Conservation (phyloP, 1,140 invertebrate species). For the Nixonia krombeini region DNA sequence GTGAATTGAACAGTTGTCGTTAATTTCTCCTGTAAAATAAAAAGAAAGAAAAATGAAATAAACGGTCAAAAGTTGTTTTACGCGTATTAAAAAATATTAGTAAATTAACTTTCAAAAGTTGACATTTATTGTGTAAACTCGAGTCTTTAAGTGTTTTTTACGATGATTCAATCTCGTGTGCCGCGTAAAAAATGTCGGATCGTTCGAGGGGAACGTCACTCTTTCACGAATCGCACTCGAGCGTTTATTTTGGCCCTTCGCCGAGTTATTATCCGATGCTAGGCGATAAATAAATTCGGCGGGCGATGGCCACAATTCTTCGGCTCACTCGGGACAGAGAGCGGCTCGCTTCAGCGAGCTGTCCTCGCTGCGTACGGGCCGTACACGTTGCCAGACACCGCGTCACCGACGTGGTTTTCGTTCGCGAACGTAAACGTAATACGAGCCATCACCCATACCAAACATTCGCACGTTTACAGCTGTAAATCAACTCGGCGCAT, state of each 20-base stretch:
- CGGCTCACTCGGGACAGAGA: constrained; percentile 34
- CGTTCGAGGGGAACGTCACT: constrained; percentile 30
- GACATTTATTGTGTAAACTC: too few relatives aligned
- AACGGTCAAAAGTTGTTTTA: too few relatives aligned
- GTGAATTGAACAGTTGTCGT: too few relatives aligned
- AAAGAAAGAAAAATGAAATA: too few relatives aligned
- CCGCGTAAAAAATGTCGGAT: background rate
- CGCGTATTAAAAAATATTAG: too few relatives aligned
- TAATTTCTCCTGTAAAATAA: too few relatives aligned
- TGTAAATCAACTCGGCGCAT: constrained; percentile 69
- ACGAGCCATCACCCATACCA: constrained; percentile 30
- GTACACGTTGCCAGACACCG: constrained; percentile 29
- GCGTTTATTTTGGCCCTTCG: constrained; percentile 42
- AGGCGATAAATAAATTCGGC: constrained; percentile 66
- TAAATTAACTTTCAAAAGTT: too few relatives aligned
- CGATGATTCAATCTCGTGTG: background rate
- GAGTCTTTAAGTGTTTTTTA: too few relatives aligned
- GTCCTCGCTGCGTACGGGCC: constrained; percentile 32
- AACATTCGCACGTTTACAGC: constrained; percentile 45
- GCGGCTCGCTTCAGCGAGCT: too few relatives aligned
- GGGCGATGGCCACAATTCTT: constrained; percentile 62
- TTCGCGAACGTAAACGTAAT: constrained; percentile 34
- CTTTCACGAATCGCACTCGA: too few relatives aligned
- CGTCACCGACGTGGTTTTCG: constrained; percentile 32
- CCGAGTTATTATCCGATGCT: constrained; percentile 34